Evolutionary conservation across 2,113 vertebrate genomes (phyloP).

Genomic region (Menura novaehollandiae): DNA sequence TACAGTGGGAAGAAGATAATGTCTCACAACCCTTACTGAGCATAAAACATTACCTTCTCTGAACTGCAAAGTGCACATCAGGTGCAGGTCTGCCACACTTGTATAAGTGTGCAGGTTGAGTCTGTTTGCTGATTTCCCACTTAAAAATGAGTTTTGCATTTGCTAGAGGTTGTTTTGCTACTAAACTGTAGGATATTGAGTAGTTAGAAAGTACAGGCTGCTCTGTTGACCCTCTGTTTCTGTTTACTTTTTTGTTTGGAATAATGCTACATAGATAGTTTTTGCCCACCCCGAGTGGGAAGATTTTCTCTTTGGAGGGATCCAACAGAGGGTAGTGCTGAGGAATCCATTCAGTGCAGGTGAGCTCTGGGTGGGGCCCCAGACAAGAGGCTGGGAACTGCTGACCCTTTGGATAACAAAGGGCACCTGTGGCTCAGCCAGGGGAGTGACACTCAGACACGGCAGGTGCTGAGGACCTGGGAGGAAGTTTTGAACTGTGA

Average conservation of each 20-base stretch:
- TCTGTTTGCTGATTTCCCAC: background rate
- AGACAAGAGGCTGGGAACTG: background rate
- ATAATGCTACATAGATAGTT: background rate
- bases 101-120: background rate
- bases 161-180: background rate
- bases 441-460: no score
- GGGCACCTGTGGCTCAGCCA: background rate
- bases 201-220: background rate
- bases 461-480: background rate
- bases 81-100: background rate
- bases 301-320: background rate
- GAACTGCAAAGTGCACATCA: background rate
- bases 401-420: no score
- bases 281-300: background rate
- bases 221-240: background rate
- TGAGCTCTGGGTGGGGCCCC: background rate
- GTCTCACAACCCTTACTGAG: background rate
- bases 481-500: background rate
- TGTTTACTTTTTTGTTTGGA: background rate
- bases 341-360: background rate
- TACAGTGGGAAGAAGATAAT: background rate
- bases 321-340: background rate
- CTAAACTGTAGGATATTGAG: background rate
- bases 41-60: background rate
- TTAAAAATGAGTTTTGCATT: background rate